Evolutionary conservation across 2,797 vertebrate species (phyloP).

Genomic region (Silurus aristotelis): DNA sequence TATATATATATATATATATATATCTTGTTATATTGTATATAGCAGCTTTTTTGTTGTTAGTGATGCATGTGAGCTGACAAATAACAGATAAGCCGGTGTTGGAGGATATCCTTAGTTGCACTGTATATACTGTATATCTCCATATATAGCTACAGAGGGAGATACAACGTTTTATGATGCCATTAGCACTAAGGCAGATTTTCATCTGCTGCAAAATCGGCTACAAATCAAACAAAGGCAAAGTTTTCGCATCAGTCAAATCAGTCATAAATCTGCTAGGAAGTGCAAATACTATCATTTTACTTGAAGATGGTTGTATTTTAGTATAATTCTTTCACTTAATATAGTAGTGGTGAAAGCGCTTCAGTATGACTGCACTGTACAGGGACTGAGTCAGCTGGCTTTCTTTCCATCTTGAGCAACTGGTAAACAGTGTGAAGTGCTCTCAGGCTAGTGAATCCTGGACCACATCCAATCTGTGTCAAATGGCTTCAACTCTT

Average conservation of each 20-base stretch:
- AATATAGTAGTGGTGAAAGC: conserved; percentile 36
- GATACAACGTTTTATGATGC: conserved; percentile 35
- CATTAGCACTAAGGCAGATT: conserved; percentile 38
- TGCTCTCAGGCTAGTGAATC: conserved; percentile 21
- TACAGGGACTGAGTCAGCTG: conserved; percentile 28
- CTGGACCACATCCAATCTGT: not conserved
- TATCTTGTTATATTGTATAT: not conserved
- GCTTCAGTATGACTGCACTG: conserved; percentile 36
- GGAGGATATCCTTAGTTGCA: not conserved
- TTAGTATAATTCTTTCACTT: conserved; percentile 14
- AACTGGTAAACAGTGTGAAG: conserved; percentile 39
- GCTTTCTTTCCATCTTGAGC: conserved; percentile 42
- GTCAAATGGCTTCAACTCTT: conserved; percentile 19
- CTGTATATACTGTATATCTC: not conserved
- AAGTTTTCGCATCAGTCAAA: conserved; percentile 13
- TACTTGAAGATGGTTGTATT: not conserved
- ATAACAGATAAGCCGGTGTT: not conserved
- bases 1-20: too few species aligned
- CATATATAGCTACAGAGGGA: not conserved
- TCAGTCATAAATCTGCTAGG: conserved; percentile 13
- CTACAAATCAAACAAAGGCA: conserved; percentile 29
- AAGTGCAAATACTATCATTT: not conserved
- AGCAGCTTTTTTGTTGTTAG: not conserved
- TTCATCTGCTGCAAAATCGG: not conserved
- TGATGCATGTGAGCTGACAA: not conserved